Evolutionary conservation across 2,888 invertebrate species (phyloP).

Genomic region (Bellardia pandia): DNA sequence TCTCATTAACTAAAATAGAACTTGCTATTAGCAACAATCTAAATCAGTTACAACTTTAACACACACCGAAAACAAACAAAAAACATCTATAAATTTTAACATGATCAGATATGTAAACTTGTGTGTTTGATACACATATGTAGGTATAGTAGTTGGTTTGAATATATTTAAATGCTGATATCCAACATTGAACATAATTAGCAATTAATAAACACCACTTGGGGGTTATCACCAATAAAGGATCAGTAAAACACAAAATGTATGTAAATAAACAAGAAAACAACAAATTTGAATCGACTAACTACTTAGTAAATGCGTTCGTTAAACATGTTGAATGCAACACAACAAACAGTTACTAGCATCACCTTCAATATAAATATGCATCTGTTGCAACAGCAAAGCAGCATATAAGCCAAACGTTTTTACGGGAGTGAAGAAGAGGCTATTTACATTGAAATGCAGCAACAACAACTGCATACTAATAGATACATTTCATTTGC

Average conservation of each 20-base stretch:
- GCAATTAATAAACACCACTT: constrained; percentile 70
- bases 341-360: constrained; percentile 67
- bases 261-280: constrained; percentile 36
- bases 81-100: background rate
- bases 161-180: constrained; percentile 43
- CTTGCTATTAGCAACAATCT: background rate
- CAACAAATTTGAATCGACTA: constrained; percentile 11
- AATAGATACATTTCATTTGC: constrained; percentile 50
- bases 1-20: no score
- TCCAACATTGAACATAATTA: constrained; percentile 66
- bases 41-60: background rate
- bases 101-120: constrained; percentile 26
- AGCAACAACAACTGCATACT: constrained; percentile 48
- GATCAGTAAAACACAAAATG: constrained; percentile 44
- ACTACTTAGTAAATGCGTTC: constrained; percentile 17
- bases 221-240: constrained; percentile 65
- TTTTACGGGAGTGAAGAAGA: constrained; percentile 40
- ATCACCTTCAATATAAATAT: constrained; percentile 77
- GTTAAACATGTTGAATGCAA: constrained; percentile 42
- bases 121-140: no score
- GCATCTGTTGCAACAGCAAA: constrained; percentile 53
- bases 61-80: background rate
- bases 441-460: constrained; percentile 25
- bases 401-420: constrained; percentile 59
- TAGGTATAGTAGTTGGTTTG: constrained; percentile 15